These are phyloP conservation scores for Cydia fagiglandana DNA, from an alignment of 1,140 invertebrate species.

Conservation along the genomic window DNA sequence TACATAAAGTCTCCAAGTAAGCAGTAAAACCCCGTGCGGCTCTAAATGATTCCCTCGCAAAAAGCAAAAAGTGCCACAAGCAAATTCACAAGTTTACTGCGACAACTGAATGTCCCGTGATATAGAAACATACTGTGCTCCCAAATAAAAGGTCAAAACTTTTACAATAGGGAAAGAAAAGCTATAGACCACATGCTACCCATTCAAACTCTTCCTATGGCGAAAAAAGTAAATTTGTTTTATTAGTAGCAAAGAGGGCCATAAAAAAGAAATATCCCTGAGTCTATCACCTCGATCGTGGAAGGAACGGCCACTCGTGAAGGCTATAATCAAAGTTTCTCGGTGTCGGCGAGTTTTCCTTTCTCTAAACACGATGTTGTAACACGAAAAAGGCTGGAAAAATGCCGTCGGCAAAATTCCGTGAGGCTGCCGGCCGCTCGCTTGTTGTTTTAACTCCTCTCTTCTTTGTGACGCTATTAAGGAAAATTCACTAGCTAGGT, in stretches of 20 bases:
- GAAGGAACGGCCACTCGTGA: constrained; percentile 70
- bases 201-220: constrained; percentile 53
- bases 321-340: constrained; percentile 77
- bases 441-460: constrained; percentile 64
- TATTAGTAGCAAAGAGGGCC: constrained; percentile 73
- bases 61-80: constrained; percentile 42
- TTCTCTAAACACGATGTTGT: constrained; percentile 76
- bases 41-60: constrained; percentile 43
- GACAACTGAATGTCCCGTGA: constrained; percentile 42
- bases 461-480: constrained; percentile 57
- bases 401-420: constrained; percentile 68
- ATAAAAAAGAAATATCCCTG: constrained; percentile 74
- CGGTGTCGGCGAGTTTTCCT: constrained; percentile 73
- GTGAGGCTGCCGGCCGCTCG: constrained; percentile 49
- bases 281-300: constrained; percentile 72
- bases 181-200: constrained; percentile 64
- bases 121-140: constrained; percentile 40
- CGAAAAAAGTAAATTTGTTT: constrained; percentile 74
- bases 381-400: constrained; percentile 75
- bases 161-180: constrained; percentile 53
- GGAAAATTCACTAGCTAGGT: constrained; percentile 52
- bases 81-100: constrained; percentile 45
- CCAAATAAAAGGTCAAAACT: constrained; percentile 62
- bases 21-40: constrained; percentile 46
- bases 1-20: constrained; percentile 49